These are phyloP conservation scores for Bagarius yarrelli DNA, from an alignment of 2,113 vertebrate genomes.

Conservation along the genomic window DNA sequence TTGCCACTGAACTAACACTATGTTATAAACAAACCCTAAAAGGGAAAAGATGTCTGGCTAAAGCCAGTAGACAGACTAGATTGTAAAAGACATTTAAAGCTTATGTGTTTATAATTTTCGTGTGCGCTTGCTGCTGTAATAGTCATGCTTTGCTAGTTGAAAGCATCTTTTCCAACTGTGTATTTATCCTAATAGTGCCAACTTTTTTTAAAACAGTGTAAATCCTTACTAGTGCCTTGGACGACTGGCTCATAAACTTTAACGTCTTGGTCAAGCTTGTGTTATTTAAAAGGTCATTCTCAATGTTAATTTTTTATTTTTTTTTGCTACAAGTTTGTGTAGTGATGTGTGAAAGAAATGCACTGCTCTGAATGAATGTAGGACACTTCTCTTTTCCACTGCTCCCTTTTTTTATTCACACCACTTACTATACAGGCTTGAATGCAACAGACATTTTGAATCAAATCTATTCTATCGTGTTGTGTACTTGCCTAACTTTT, in stretches of 20 bases:
- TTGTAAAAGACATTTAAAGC: not conserved
- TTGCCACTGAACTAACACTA: not conserved
- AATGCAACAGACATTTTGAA: not conserved
- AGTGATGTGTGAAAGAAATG: constrained; percentile 8
- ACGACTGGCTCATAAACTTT: constrained; percentile 14
- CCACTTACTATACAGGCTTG: not conserved
- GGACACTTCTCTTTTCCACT: not conserved
- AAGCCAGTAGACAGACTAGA: not conserved
- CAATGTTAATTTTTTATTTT: not conserved
- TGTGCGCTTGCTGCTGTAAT: not conserved
- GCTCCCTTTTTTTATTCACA: not conserved
- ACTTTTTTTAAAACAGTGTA: constrained; percentile 11
- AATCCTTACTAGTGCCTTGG: constrained; percentile 31
- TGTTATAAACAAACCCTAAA: not conserved
- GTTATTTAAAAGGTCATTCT: constrained; percentile 1
- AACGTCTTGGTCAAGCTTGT: not conserved
- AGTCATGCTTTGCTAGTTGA: constrained; percentile 26
- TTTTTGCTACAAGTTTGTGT: constrained; percentile 4
- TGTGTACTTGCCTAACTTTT: constrained; percentile 7
- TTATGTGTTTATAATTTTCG: not conserved
- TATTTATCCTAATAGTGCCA: constrained; percentile 23
- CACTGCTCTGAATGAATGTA: constrained; percentile 28
- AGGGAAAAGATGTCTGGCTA: not conserved
- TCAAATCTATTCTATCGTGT: not conserved
- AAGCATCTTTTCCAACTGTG: constrained; percentile 28